phyloP scores from a whole-genome alignment of 1,140 invertebrate species.

The Nephila pilipes region DNA sequence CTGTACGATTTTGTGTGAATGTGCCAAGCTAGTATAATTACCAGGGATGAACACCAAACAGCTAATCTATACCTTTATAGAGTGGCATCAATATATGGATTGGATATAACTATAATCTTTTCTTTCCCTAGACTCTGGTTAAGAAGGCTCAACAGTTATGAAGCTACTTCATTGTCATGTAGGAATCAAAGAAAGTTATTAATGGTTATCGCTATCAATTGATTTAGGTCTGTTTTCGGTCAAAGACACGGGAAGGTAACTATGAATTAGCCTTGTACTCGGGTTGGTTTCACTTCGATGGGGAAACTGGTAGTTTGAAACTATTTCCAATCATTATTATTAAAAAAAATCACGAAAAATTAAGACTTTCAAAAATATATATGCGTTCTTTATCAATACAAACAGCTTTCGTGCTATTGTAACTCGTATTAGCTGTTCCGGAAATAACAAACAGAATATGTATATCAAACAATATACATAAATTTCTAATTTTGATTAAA shows the following conservation, averaged over 20 bases:
- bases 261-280: too few relatives aligned
- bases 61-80: slow-evolving; percentile 41
- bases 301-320: too few relatives aligned
- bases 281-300: too few relatives aligned
- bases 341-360: too few relatives aligned
- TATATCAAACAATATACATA: too few relatives aligned
- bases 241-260: not conserved
- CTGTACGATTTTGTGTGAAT: slow-evolving; percentile 58
- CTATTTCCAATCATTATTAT: too few relatives aligned
- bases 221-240: not conserved
- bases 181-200: slow-evolving; percentile 39
- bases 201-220: slow-evolving; percentile 42
- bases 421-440: too few relatives aligned
- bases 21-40: slow-evolving; percentile 69
- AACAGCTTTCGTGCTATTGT: too few relatives aligned
- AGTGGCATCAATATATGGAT: slow-evolving; percentile 12
- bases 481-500: too few relatives aligned
- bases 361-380: too few relatives aligned
- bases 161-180: slow-evolving; percentile 43
- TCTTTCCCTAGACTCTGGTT: slow-evolving; percentile 56
- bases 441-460: too few relatives aligned
- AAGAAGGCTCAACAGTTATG: slow-evolving; percentile 30
- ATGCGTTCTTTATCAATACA: too few relatives aligned
- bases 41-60: not conserved
- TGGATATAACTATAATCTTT: slow-evolving; percentile 30